Conservation (phyloP, 2,888 invertebrate genomes). For the Phyto melanocephala region DNA sequence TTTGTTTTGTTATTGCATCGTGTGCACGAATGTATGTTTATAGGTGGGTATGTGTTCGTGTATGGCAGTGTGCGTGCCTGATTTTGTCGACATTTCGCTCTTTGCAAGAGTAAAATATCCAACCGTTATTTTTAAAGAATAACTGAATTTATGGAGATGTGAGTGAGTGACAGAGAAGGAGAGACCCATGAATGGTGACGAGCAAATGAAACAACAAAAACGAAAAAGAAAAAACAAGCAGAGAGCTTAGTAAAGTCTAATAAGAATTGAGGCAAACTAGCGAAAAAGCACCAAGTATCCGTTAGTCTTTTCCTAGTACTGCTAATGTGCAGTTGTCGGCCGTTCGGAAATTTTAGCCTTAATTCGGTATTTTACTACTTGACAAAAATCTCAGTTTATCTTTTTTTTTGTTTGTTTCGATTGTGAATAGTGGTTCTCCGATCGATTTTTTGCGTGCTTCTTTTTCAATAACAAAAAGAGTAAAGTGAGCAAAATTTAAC, state of each 20-base stretch:
- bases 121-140: slow-evolving; percentile 10
- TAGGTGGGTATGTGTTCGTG: background rate
- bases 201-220: slow-evolving; percentile 53
- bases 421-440: slow-evolving; percentile 43
- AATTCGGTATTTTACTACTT: slow-evolving; percentile 26
- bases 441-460: slow-evolving; percentile 57
- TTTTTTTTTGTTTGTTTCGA: slow-evolving; percentile 13
- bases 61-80: background rate
- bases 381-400: slow-evolving; percentile 43
- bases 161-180: slow-evolving; percentile 52
- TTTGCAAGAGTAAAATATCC: slow-evolving; percentile 35
- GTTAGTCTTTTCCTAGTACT: slow-evolving; percentile 62
- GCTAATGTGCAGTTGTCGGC: slow-evolving; percentile 49
- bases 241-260: slow-evolving; percentile 52
- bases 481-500: slow-evolving; percentile 28
- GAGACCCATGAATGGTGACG: slow-evolving; percentile 3
- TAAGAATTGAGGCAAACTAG: slow-evolving; percentile 47
- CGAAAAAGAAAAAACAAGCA: background rate
- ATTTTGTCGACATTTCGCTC: slow-evolving; percentile 30
- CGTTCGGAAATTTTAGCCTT: background rate
- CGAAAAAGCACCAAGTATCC: slow-evolving; percentile 51
- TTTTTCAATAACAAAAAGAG: slow-evolving; percentile 45
- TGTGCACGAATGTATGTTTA: background rate
- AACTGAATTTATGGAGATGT: background rate
- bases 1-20: too few species aligned